Evolutionary conservation across 2,888 invertebrate genomes (phyloP).

Genomic region (Coremacera marginata): DNA sequence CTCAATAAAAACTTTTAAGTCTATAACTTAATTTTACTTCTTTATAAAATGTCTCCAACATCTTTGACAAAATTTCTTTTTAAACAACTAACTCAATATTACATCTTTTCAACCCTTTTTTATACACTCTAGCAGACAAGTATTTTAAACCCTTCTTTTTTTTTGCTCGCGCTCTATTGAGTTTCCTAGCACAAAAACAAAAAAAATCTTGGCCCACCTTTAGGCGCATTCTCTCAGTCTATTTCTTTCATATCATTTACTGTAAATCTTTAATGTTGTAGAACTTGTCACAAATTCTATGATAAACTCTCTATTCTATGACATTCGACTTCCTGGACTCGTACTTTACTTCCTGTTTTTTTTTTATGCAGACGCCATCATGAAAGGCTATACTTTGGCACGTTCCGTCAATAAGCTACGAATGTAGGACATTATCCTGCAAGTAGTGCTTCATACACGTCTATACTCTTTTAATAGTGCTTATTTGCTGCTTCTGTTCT

Average conservation of each 20-base stretch:
- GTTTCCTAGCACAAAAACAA: neutral
- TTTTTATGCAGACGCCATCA: neutral
- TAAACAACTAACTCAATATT: too few relatives aligned
- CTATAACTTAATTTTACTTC: too few relatives aligned
- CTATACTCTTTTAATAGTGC: neutral
- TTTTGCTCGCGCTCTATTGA: neutral
- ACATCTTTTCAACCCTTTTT: too few relatives aligned
- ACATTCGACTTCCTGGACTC: conserved; percentile 5
- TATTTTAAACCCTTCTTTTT: too few relatives aligned
- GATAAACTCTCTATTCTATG: neutral
- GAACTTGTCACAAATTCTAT: neutral
- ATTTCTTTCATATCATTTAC: neutral
- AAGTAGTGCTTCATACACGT: neutral
- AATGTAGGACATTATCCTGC: conserved; percentile 4
- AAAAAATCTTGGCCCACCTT: neutral
- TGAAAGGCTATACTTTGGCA: conserved; percentile 8
- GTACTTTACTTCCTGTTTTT: neutral
- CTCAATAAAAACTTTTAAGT: too few relatives aligned
- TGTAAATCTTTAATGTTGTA: neutral
- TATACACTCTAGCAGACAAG: too few relatives aligned
- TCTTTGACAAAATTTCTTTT: too few relatives aligned
- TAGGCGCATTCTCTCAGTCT: neutral
- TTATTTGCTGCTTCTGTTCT: neutral
- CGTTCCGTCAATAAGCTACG: neutral
- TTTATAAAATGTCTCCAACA: too few relatives aligned